Conservation (phyloP, 2,888 invertebrate species). For the Rhaphigaster nebulosa region DNA sequence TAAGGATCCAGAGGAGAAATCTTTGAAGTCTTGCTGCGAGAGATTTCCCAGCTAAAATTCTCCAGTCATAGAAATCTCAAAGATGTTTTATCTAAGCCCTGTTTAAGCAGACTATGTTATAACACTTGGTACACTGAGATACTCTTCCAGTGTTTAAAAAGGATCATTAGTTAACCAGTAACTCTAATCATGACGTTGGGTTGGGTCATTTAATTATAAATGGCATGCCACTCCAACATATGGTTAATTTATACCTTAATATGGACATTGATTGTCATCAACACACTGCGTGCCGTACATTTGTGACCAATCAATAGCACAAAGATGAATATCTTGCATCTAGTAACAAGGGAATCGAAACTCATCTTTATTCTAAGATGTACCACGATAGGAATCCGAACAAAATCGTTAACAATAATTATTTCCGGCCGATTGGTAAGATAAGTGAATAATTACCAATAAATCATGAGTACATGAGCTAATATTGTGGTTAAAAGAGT, state of each 20-base stretch:
- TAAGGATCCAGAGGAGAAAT: no score
- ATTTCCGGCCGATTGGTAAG: no score
- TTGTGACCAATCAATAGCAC: neutral
- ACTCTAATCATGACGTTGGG: neutral
- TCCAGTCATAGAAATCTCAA: no score
- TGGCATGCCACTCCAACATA: neutral
- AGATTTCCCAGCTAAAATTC: no score
- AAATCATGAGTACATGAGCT: no score
- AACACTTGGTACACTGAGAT: no score
- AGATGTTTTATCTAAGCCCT: no score
- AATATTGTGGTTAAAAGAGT: no score
- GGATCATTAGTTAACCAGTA: neutral
- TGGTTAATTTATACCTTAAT: neutral
- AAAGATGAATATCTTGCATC: neutral
- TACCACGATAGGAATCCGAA: neutral
- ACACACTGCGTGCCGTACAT: neutral
- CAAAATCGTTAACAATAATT: no score
- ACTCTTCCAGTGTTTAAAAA: neutral
- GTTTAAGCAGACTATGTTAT: no score
- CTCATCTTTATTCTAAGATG: neutral
- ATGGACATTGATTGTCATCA: neutral
- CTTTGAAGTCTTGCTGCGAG: no score
- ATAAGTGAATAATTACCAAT: no score
- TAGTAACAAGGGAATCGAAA: neutral
- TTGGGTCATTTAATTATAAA: neutral